These are phyloP conservation scores for Volucella inflata DNA, from an alignment of 2,888 invertebrate genomes.

Conservation along the genomic window DNA sequence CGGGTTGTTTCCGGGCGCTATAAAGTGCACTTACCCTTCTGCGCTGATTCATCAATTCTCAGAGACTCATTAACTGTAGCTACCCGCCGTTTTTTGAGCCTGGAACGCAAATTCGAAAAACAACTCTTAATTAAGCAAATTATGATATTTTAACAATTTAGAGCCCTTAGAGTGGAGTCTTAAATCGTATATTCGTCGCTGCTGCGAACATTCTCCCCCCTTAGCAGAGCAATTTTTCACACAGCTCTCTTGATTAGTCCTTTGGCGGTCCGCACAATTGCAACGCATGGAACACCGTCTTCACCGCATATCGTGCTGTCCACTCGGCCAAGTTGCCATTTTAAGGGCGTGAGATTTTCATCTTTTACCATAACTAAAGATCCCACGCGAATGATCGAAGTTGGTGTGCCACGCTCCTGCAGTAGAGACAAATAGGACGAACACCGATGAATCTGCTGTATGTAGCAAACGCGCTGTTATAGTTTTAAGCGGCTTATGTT, in stretches of 20 bases:
- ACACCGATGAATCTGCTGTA: no score
- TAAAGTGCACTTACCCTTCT: no score
- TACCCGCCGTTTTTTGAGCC: not conserved
- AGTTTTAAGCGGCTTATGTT: constrained; percentile 50
- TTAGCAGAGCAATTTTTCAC: constrained; percentile 29
- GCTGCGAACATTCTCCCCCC: no score
- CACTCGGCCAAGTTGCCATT: constrained; percentile 69
- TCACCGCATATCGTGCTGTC: constrained; percentile 20
- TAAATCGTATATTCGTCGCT: no score
- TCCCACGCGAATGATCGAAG: no score
- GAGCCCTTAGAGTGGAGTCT: no score
- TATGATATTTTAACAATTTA: no score
- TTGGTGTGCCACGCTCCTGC: constrained; percentile 60
- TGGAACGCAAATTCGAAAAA: constrained; percentile 6
- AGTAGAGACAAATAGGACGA: no score
- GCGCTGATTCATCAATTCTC: no score
- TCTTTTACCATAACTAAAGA: constrained; percentile 64
- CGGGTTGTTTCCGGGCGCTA: no score
- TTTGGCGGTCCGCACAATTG: constrained; percentile 22
- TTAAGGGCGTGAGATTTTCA: constrained; percentile 62
- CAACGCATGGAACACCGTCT: constrained; percentile 26
- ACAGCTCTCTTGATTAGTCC: constrained; percentile 43
- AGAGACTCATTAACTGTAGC: no score
- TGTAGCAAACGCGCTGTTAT: constrained; percentile 64
- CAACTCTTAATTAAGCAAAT: constrained; percentile 1